phyloP scores from a whole-genome alignment of 2,113 vertebrate genomes.

The Petroica traversi region DNA sequence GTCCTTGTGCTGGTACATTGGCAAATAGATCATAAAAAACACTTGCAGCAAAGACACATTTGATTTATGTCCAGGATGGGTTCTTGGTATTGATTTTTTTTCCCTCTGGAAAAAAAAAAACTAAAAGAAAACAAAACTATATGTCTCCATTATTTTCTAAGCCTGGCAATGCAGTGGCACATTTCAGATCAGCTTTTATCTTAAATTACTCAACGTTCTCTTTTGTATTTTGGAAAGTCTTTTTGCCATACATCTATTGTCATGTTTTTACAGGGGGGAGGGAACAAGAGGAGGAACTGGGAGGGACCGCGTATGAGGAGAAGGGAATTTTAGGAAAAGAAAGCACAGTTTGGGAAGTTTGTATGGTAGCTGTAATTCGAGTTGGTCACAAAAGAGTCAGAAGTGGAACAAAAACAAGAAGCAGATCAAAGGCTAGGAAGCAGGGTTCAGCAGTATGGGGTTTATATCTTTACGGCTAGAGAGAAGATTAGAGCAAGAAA shows the following conservation, averaged over 20 bases:
- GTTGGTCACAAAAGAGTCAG: slow-evolving; percentile 65
- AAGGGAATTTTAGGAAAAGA: slow-evolving; percentile 27
- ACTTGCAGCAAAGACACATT: slow-evolving; percentile 70
- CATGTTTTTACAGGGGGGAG: neutral
- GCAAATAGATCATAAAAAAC: slow-evolving; percentile 73
- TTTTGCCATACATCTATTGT: neutral
- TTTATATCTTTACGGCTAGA: slow-evolving; percentile 62
- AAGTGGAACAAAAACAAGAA: slow-evolving; percentile 67
- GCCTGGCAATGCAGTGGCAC: slow-evolving; percentile 49
- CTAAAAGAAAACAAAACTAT: slow-evolving; percentile 62
- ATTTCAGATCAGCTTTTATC: slow-evolving; percentile 58
- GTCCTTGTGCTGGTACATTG: slow-evolving; percentile 60
- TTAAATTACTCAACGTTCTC: slow-evolving; percentile 42
- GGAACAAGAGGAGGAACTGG: slow-evolving; percentile 2
- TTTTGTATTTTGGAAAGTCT: slow-evolving; percentile 18
- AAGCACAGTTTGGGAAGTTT: slow-evolving; percentile 37
- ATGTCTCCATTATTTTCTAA: slow-evolving; percentile 69
- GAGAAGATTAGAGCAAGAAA: slow-evolving; percentile 70
- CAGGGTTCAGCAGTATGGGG: slow-evolving; percentile 38
- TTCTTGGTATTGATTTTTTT: slow-evolving; percentile 75
- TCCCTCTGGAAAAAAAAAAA: slow-evolving; percentile 10
- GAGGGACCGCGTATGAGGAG: neutral
- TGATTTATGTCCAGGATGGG: slow-evolving; percentile 73
- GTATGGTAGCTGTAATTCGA: slow-evolving; percentile 35
- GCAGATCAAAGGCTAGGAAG: slow-evolving; percentile 64